These are phyloP conservation scores for Wasmannia auropunctata DNA, from an alignment of 1,140 invertebrate genomes.

Conservation along the genomic window DNA sequence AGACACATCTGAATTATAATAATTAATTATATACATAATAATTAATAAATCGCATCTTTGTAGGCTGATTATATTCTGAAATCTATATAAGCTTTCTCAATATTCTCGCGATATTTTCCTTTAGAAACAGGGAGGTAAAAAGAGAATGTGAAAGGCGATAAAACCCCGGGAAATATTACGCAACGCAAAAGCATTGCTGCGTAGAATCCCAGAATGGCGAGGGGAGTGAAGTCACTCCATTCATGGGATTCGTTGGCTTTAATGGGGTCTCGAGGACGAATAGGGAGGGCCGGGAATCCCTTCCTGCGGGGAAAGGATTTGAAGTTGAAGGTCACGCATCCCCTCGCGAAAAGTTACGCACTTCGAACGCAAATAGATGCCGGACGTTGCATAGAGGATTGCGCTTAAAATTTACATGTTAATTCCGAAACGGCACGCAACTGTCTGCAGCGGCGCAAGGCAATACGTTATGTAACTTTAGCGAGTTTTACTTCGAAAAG, in stretches of 20 bases:
- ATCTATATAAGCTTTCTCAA: not conserved
- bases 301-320: constrained; percentile 17
- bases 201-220: constrained; percentile 9
- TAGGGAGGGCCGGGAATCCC: constrained; percentile 31
- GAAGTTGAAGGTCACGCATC: constrained; percentile 50
- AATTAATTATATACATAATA: not conserved
- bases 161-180: constrained; percentile 16
- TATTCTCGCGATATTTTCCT: not conserved
- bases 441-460: not conserved
- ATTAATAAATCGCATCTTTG: not conserved
- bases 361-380: constrained; percentile 10
- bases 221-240: constrained; percentile 15
- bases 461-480: not conserved
- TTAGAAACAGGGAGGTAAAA: not conserved
- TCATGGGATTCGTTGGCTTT: constrained; percentile 44
- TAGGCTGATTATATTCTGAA: not conserved
- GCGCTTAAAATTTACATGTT: not conserved
- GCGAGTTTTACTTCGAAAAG: not conserved
- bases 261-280: constrained; percentile 54
- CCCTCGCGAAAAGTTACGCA: constrained; percentile 26
- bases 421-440: not conserved
- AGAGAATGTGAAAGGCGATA: constrained; percentile 18
- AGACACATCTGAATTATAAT: not conserved
- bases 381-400: not conserved
- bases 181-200: constrained; percentile 5